Evolutionary conservation across 2,113 vertebrate species (phyloP), one percentile per base, ranked within the genome.

Genomic region (human (Homo sapiens)): DNA sequence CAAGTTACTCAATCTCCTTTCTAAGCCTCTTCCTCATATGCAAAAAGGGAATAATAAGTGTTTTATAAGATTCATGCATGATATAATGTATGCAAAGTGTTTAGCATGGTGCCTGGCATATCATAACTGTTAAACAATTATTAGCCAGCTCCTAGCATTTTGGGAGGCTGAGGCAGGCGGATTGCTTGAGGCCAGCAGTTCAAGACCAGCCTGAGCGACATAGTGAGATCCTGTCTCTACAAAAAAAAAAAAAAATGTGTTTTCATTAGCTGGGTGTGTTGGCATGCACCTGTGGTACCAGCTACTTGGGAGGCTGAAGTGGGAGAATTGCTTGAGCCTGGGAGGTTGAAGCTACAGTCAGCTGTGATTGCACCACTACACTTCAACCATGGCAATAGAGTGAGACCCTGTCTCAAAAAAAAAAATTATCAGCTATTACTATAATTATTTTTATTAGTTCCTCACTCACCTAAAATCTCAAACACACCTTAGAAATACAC

Each of bases 401-500:
- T 64, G 61, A 14, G 27, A 64, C 27, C 12, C 61, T 64, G 61
- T 64, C 27, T 32, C 12, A 64, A 64, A 64, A 79, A 64, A 79
- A 89, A 86, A 80, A 83, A 79, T 79, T 50, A 50, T 79, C 32
- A 79, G 9, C 45, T 88, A 40, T 92, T 66, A 78, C 16, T 91
- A 22, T 57, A 87, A 59, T 52, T 86, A 66, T 50, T 87, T 95
- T 68, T 83, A 83, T 64, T 78, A 90, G 22, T 87, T 88, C 18
- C 96, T 96, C 43, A 50, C 17, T 61, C 59, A 92, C 5, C 48
- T n/a, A 61, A 48, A 81, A 93, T 81, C 68, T 94, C 96, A 76
- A 96, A 13, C 50, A 82, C 43, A 68, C 30, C 35, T 95, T 93
- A 20, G 40, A 95, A 90, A 84, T 95, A 32, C 94, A 61, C 20